phyloP scores from a whole-genome alignment of 2,888 invertebrate genomes.

The Macrosiphum euphorbiae region DNA sequence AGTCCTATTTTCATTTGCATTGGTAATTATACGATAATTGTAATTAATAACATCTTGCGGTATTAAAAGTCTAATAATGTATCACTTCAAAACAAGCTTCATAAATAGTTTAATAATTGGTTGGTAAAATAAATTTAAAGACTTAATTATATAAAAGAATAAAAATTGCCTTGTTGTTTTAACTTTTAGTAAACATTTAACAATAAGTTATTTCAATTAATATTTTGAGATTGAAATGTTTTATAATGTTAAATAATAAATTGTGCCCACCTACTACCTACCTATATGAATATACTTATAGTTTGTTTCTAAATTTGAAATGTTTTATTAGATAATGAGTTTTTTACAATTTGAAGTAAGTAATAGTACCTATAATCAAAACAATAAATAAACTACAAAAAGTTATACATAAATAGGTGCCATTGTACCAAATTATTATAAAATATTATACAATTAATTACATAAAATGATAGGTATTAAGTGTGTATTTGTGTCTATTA shows the following conservation, averaged over 20 bases:
- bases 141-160: not conserved
- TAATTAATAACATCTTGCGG: not conserved
- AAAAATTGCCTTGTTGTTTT: not conserved
- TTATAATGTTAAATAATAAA: not conserved
- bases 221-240: not conserved
- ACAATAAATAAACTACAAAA: not conserved
- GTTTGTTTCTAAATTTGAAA: not conserved
- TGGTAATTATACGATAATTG: not conserved
- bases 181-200: not conserved
- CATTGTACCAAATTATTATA: not conserved
- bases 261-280: not conserved
- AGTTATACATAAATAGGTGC: not conserved
- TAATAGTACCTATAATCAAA: not conserved
- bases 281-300: not conserved
- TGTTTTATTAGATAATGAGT: constrained; percentile 12
- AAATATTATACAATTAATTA: not conserved
- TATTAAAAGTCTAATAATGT: not conserved
- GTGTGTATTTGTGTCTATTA: not conserved
- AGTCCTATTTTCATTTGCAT: not conserved
- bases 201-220: not conserved
- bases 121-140: not conserved
- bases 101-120: not conserved
- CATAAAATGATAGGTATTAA: not conserved
- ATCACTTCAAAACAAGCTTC: not conserved
- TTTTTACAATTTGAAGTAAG: constrained; percentile 17